Conservation (phyloP, 2,888 invertebrate genomes). For the Diloba caeruleocephala region DNA sequence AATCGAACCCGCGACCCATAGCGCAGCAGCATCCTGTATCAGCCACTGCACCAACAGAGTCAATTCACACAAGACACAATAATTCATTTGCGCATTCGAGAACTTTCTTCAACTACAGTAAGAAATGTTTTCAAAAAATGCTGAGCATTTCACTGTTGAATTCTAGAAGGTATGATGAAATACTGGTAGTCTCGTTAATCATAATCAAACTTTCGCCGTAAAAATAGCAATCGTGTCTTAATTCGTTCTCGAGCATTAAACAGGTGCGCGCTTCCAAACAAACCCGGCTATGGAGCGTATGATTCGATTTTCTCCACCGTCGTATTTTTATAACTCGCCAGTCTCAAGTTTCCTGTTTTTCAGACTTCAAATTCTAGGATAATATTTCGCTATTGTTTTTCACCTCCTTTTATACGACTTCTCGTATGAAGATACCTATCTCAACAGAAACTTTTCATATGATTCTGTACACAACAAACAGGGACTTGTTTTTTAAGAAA, state of each 20-base stretch:
- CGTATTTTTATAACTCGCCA: slow-evolving; percentile 34
- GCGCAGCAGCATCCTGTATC: no score
- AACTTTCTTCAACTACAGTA: no score
- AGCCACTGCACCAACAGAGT: no score
- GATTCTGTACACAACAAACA: slow-evolving; percentile 12
- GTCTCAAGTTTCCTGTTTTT: slow-evolving; percentile 45
- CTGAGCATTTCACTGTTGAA: no score
- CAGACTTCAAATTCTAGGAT: slow-evolving; percentile 34
- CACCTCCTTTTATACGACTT: slow-evolving; percentile 34
- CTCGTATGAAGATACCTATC: slow-evolving; percentile 19
- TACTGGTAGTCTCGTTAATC: slow-evolving; percentile 28
- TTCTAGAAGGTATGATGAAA: no score
- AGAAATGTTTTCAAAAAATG: no score
- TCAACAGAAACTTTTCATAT: slow-evolving; percentile 39
- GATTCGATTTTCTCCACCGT: slow-evolving; percentile 74
- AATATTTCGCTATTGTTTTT: slow-evolving; percentile 42
- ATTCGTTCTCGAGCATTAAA: slow-evolving; percentile 34
- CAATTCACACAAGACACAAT: no score
- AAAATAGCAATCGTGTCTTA: slow-evolving; percentile 24
- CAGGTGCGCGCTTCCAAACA: slow-evolving; percentile 63
- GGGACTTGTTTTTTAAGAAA: slow-evolving; percentile 2
- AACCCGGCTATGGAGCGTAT: slow-evolving; percentile 74
- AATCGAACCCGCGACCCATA: no score
- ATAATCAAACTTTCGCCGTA: slow-evolving; percentile 36
- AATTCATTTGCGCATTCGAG: no score